Evolutionary conservation across 2,888 invertebrate genomes (phyloP).

Genomic region (Aphodius granarius): DNA sequence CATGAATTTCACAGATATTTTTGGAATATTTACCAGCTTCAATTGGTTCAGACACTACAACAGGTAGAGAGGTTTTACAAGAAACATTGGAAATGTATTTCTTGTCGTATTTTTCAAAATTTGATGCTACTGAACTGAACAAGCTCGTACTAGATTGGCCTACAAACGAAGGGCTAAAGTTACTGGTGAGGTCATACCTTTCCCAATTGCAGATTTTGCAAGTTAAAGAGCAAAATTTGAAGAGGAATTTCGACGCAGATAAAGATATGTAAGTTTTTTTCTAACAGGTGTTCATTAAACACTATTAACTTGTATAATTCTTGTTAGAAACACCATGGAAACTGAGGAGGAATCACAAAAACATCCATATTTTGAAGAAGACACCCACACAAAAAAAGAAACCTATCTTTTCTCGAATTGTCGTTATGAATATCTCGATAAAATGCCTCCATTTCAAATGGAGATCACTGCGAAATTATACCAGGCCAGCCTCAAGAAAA

Average conservation of each 20-base stretch:
- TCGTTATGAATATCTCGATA: conserved; percentile 56
- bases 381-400: conserved; percentile 41
- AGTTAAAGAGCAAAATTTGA: conserved; percentile 40
- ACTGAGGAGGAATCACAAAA: conserved; percentile 37
- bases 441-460: conserved; percentile 57
- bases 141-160: conserved; percentile 54
- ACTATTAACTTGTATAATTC: too few species aligned
- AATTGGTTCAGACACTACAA: conserved; percentile 59
- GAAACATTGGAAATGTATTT: conserved; percentile 58
- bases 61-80: conserved; percentile 56
- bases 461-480: conserved; percentile 48
- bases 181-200: conserved; percentile 64
- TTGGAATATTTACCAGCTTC: conserved; percentile 68
- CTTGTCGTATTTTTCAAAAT: conserved; percentile 45
- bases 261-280: conserved; percentile 23
- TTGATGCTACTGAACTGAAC: conserved; percentile 44
- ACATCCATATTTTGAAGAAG: conserved; percentile 31
- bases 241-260: conserved; percentile 4
- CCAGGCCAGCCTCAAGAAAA: conserved; percentile 31
- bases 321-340: conserved; percentile 1
- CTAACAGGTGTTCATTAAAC: neutral
- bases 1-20: conserved; percentile 58
- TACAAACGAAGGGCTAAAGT: conserved; percentile 60
- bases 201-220: conserved; percentile 51
- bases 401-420: conserved; percentile 54